Percentiles rank a stretch among this genome's conserved stretches.
Evolutionary conservation across 1,140 invertebrate species (phyloP).

Genomic region (Drosophila bocki): DNA sequence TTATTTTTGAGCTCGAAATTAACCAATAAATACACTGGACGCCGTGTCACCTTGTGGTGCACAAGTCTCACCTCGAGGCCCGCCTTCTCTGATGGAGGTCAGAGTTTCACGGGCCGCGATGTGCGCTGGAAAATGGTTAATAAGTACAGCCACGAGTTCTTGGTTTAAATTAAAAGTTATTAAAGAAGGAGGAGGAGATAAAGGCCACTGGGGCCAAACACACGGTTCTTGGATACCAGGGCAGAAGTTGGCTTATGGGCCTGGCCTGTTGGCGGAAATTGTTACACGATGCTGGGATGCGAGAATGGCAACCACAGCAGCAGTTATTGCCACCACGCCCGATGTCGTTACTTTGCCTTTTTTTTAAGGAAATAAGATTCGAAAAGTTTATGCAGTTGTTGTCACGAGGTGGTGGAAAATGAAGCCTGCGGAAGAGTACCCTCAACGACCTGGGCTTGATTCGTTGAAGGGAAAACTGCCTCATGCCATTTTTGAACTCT

Average conservation of each 20-base stretch:
- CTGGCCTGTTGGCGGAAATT: conserved; percentile 69
- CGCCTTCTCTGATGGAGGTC: conserved; percentile 1
- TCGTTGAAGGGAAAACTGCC: conserved; percentile 33
- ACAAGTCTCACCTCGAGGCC: conserved; percentile 8
- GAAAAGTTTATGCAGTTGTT: conserved; percentile 79
- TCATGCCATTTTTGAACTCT: neutral
- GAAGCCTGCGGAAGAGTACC: conserved; percentile 22
- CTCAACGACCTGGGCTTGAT: conserved; percentile 46
- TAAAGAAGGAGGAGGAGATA: conserved; percentile 55
- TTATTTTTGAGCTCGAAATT: conserved; percentile 53
- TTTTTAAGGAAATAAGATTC: conserved; percentile 71
- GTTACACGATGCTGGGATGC: conserved; percentile 62
- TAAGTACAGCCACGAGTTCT: conserved; percentile 67
- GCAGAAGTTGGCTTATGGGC: conserved; percentile 39
- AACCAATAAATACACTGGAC: conserved; percentile 68
- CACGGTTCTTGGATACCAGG: conserved; percentile 1
- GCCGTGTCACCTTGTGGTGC: conserved; percentile 43
- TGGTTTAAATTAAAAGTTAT: conserved; percentile 79
- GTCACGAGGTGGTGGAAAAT: conserved; percentile 67
- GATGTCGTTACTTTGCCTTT: conserved; percentile 25
- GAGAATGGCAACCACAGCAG: conserved; percentile 51
- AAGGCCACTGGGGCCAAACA: conserved; percentile 13
- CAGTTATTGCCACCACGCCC: conserved; percentile 24
- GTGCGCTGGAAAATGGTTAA: conserved; percentile 58
- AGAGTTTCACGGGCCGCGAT: conserved; percentile 11